These are phyloP conservation scores for Microcebus ravelobensis DNA, from an alignment of 2,113 vertebrate species.

Conservation along the genomic window DNA sequence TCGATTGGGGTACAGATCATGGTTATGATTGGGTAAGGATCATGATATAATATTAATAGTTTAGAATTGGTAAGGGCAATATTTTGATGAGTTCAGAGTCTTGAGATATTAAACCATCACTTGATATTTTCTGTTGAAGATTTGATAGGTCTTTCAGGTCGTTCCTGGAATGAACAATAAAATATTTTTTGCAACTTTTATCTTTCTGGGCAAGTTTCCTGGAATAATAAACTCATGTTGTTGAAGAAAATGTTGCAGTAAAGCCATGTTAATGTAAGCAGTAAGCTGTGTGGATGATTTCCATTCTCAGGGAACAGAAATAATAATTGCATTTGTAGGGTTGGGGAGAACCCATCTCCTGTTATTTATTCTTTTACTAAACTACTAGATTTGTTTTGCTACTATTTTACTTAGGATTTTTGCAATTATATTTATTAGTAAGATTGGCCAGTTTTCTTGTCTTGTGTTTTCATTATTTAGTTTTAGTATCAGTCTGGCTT, in stretches of 20 bases:
- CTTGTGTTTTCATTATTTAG: not conserved
- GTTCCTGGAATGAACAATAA: constrained; percentile 9
- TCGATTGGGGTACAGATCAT: not conserved
- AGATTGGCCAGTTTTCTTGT: not conserved
- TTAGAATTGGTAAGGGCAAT: not conserved
- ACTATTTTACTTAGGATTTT: constrained; percentile 6
- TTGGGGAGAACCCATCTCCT: not conserved
- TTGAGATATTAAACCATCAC: not conserved
- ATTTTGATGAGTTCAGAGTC: not conserved
- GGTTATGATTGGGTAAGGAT: not conserved
- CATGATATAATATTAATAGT: not conserved
- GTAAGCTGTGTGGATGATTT: not conserved
- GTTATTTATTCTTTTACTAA: not conserved
- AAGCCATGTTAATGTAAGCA: not conserved
- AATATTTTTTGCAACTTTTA: not conserved
- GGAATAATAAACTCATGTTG: not conserved
- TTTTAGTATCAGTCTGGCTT: not conserved
- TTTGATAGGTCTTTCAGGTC: not conserved
- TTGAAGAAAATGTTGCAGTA: not conserved
- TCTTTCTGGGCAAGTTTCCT: not conserved
- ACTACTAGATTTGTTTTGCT: not conserved
- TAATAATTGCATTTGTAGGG: not conserved
- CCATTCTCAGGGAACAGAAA: not conserved
- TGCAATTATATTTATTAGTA: not conserved
- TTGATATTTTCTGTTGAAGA: constrained; percentile 24